Evolutionary conservation across 2,888 invertebrate species (phyloP).

Genomic region (Isotomurus palustris): DNA sequence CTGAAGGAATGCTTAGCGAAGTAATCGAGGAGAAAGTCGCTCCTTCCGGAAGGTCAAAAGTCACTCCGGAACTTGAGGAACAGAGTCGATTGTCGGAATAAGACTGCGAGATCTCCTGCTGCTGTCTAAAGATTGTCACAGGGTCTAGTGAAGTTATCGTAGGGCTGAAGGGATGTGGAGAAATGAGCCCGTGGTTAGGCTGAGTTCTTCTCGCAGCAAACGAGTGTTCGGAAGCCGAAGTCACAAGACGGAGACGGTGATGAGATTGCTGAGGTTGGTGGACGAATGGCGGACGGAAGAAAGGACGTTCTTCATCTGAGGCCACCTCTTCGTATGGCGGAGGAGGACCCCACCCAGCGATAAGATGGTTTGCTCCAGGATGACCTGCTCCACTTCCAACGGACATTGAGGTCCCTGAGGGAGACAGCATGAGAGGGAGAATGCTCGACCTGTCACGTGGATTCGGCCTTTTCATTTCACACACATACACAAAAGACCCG

Average conservation of each 20-base stretch:
- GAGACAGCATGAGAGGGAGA: slow-evolving; percentile 38
- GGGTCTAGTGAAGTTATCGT: slow-evolving; percentile 38
- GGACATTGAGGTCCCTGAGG: slow-evolving; percentile 17
- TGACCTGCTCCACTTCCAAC: slow-evolving; percentile 17
- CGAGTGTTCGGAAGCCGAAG: slow-evolving; percentile 23
- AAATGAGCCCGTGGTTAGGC: slow-evolving; percentile 20
- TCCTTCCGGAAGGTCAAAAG: too few species aligned
- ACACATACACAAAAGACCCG: slow-evolving; percentile 6
- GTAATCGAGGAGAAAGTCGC: too few species aligned
- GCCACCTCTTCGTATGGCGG: slow-evolving; percentile 38
- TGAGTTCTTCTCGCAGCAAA: slow-evolving; percentile 12
- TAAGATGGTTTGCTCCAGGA: slow-evolving; percentile 1
- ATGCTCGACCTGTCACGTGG: slow-evolving; percentile 41
- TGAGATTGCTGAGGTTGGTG: slow-evolving; percentile 7
- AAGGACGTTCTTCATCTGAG: slow-evolving; percentile 1
- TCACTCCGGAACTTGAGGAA: too few species aligned
- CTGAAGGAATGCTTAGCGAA: too few species aligned
- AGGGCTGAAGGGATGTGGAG: slow-evolving; percentile 39
- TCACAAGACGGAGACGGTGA: slow-evolving; percentile 19
- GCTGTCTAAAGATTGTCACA: slow-evolving; percentile 24
- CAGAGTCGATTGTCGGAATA: too few species aligned
- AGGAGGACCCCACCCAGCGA: slow-evolving; percentile 41
- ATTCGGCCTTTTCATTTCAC: slow-evolving; percentile 38
- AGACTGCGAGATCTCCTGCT: slow-evolving; percentile 15
- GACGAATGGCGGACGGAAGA: slow-evolving; percentile 15